These are phyloP conservation scores for Stercorarius parasiticus DNA, from an alignment of 2,113 vertebrate genomes.

Conservation along the genomic window DNA sequence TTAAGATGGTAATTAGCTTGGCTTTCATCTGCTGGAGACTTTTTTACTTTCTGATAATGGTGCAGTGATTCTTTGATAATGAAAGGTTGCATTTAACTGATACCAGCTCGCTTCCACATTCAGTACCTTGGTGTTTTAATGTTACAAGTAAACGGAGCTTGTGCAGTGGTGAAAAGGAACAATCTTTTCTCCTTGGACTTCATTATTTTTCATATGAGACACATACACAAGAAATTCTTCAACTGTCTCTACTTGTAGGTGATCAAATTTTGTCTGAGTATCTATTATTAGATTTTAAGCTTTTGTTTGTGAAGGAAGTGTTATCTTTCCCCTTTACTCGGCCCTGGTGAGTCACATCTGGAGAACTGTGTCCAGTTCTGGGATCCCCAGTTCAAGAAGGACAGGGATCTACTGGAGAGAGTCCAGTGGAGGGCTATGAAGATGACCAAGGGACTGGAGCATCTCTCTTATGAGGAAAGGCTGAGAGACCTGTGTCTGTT, in stretches of 20 bases:
- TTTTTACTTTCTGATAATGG: not conserved
- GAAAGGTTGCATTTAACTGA: not conserved
- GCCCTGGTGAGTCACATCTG: not conserved
- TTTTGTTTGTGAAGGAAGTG: not conserved
- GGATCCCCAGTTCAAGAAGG: not conserved
- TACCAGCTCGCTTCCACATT: not conserved
- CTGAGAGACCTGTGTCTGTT: not conserved
- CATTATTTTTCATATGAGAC: fast-evolving
- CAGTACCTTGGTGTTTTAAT: not conserved
- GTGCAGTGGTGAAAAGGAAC: not conserved
- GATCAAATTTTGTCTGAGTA: not conserved
- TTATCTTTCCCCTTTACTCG: not conserved
- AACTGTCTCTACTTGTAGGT: not conserved
- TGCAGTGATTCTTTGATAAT: not conserved
- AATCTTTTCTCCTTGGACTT: not conserved
- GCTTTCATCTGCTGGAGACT: not conserved
- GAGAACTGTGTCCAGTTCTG: not conserved
- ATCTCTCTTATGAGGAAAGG: not conserved
- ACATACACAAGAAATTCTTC: not conserved
- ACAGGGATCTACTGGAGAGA: not conserved
- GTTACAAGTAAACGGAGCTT: not conserved
- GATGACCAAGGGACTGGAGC: not conserved
- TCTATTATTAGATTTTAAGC: not conserved
- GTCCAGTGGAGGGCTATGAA: not conserved
- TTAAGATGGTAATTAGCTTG: not conserved